Evolutionary conservation across 2,797 vertebrate species (phyloP), one percentile per base, ranked within the genome.

Genomic region (Enoplosus armatus): DNA sequence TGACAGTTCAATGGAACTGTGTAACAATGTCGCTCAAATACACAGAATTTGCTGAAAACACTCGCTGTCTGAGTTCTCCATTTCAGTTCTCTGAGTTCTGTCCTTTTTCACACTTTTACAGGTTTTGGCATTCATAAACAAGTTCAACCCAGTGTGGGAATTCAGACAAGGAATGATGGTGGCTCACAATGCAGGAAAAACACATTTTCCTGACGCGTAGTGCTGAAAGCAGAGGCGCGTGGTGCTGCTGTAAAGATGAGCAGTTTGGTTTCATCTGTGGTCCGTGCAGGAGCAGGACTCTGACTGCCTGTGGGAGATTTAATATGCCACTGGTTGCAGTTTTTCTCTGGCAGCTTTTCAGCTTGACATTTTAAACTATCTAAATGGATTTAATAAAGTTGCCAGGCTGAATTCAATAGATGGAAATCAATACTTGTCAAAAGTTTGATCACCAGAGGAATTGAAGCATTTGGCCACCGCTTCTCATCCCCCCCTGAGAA

Each of bases 351-450:
- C 29, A 62, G 50, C 2, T 71, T 26, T 66, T 58, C 59, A 75
- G 61, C 47, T 72, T 63, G 59, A 76, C 60, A 58, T 76, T 60
- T 72, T 45, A 54, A 73, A 70, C 63, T 41, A 45, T 27, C 39
- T 47, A 20, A 67, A 56, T 47, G 1, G 26, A 18, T 75, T 68
- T 71, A 60, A 74, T 72, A 65, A 75, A 63, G 26, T 56, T 53
- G 37, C 63, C 22, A 37, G 35, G 16, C 66, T 35, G 22, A 20
- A 75, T 55, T 72, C 54, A 41, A 79, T 27, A 22, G 22, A 56
- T 54, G 24, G 16, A 80, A 66, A 50, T 45, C 64, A 77, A 80
- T 64, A 73, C 56, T 64, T 82, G 51, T 72, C 62, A 82, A 85
- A 75, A 48, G 29, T 78, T 66, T 61, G 12, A 33, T 45, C 43